Evolutionary conservation across 2,113 vertebrate species (phyloP), one percentile per base, ranked within the genome.

Genomic region (Apeltes quadracus): DNA sequence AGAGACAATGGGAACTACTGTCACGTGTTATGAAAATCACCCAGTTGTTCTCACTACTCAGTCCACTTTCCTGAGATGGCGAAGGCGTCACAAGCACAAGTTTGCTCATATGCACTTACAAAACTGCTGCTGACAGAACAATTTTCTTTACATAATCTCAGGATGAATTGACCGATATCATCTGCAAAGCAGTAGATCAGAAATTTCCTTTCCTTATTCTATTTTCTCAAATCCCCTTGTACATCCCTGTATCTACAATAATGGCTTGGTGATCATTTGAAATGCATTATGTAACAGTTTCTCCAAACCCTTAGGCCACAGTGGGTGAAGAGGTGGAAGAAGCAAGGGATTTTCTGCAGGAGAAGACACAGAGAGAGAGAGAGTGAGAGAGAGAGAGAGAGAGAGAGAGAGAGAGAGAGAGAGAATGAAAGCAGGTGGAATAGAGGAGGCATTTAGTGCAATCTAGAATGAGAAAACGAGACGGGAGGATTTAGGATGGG

Each of bases 21-120:
- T 89, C 87, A 87, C 81, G 79, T 89, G 84, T 85, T 83, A 88
- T 90, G 86, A 91, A 27, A 78, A 69, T 91, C 87, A 87, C 65
- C 67, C 73, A 71, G 71, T 85, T 77, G 80, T 85, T 89, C 83
- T 85, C 79, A 67, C 83, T 79, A 67, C 83, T 81, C 3, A 34
- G 4, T 34, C 6, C 32, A 34, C 32, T 85, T 79, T 71, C 75
- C 79, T 48, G 81, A 82, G 82, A 82, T 62, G 76, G 68, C 43
- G 72, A 73, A 65, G 87, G 82, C 88, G 68, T 89, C 85, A 90
- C 72, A 58, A 11, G 41, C 69, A 74, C 71, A 79, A 64, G 64
- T 79, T 77, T 67, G 38, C 75, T 67, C 75, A 82, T 41, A 76
- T 10, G 48, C 76, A 27, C 36, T n/a, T 71, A 57, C 68, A 62